phyloP scores from a whole-genome alignment of 2,888 invertebrate species.

The Steromphala cineraria region DNA sequence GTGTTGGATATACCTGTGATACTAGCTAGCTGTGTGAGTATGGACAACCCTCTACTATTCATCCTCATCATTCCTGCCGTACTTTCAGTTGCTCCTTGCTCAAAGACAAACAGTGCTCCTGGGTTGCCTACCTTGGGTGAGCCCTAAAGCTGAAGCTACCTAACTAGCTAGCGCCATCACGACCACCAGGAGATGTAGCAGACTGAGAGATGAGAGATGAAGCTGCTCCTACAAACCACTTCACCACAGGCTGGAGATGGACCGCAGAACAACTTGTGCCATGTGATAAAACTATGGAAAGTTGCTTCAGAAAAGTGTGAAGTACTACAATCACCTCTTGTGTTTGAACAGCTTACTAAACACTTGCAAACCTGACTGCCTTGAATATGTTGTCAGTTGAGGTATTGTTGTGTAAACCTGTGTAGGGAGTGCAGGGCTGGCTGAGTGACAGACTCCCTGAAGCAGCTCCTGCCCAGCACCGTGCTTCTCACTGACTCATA shows the following conservation, averaged over 20 bases:
- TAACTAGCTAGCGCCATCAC: too few relatives aligned
- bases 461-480: not conserved
- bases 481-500: not conserved
- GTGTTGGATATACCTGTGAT: too few relatives aligned
- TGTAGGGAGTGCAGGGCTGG: too few relatives aligned
- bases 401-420: not conserved
- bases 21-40: not conserved
- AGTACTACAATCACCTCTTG: not conserved
- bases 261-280: not conserved
- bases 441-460: too few relatives aligned
- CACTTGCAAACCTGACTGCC: constrained; percentile 18
- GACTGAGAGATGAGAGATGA: too few relatives aligned
- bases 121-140: not conserved
- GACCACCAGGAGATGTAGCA: too few relatives aligned
- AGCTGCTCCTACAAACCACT: too few relatives aligned
- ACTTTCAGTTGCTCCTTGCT: constrained; percentile 13
- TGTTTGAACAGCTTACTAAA: not conserved
- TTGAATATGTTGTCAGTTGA: not conserved
- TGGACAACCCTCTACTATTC: not conserved
- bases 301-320: not conserved
- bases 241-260: not conserved
- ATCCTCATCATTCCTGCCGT: constrained; percentile 20
- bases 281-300: not conserved
- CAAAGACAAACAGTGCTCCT: not conserved
- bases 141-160: too few relatives aligned